Base-by-base conservation (phyloP, 1,140 invertebrate genomes). In the Stenopsyche tienmushanensis region DNA sequence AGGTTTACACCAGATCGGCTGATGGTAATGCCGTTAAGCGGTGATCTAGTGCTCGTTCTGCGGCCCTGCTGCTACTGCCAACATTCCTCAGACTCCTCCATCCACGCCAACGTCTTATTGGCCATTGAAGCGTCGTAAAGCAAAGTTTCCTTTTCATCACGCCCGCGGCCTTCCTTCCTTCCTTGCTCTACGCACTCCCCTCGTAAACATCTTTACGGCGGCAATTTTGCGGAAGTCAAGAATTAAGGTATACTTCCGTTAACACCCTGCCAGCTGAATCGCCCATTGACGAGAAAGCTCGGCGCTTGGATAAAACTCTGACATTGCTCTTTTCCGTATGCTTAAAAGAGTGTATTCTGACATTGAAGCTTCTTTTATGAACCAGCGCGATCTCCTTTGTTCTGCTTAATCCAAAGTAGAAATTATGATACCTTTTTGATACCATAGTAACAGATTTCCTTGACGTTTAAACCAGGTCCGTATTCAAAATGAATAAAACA, bases 1-100 rank as follows among this genome's bases (percentile, higher is more conserved):
- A 17, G 29, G 20, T 41, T 44, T 29, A 41, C 50, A 45, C 53
- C 52, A 21, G 41, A 41, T 49, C 52, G 62, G 52, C 55, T 39
- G 64, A 65, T 60, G 64, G 64, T 65, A 65, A 65, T 65, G 29
- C 64, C 57, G 57, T 65, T 65, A 65, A 44, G 57, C 64, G 55
- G 54, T 60, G 64, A 65, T 65, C 64, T 60, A 65, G 42, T 47
- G 55, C 55, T 34, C 52, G 45, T 65, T 65, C 54, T 60, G 64
- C 47, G 47, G 64, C 64, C 42, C 59, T 25, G 9, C 54, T 8
- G 34, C 15, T 21, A 42, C n/a, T n/a, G n/a, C n/a, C n/a, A n/a
- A n/a, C n/a, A n/a, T n/a, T n/a, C n/a, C n/a, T n/a, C n/a, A 44
- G 17, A 17, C 3, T 57, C 13, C 26, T 15, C 54, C 23, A 34